A percentile compares a stretch with the other conserved stretches of the same genome.
phyloP scores from a whole-genome alignment of 2,113 vertebrate species.

The Saguinus midas region DNA sequence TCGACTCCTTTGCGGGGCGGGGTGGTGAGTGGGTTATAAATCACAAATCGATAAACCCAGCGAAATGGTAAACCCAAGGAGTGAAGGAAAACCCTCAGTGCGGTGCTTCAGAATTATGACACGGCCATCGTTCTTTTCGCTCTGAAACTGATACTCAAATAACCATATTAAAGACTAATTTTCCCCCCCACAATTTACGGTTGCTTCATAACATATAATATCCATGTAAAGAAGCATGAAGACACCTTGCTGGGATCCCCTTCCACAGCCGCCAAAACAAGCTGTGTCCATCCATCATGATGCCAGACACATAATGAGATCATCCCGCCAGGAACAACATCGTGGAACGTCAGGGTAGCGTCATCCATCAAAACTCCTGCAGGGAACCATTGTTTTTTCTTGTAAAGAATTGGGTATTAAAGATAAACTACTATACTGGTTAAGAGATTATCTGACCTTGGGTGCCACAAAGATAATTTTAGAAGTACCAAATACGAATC shows the following conservation, averaged over 20 bases:
- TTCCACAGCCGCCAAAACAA: slow-evolving; percentile 79
- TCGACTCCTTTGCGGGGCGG: not conserved
- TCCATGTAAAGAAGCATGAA: not conserved
- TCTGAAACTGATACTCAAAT: not conserved
- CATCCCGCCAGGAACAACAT: slow-evolving; percentile 75
- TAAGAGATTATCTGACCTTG: slow-evolving; percentile 9
- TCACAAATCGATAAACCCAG: not conserved
- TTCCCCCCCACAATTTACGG: no score
- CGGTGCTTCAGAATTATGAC: accelerated
- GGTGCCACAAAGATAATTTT: not conserved
- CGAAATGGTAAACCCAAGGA: accelerated
- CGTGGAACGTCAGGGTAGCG: slow-evolving; percentile 71
- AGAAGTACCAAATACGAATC: not conserved
- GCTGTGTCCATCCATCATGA: slow-evolving; percentile 78
- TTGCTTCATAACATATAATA: not conserved
- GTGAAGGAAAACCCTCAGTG: accelerated
- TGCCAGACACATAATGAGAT: slow-evolving; percentile 80
- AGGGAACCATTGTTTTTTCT: not conserved
- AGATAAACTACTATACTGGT: not conserved
- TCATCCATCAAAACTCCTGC: slow-evolving; percentile 80
- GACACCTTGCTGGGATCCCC: slow-evolving; percentile 77
- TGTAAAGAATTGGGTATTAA: not conserved
- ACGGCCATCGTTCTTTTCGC: accelerated
- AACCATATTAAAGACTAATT: not conserved
- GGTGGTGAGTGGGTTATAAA: not conserved